Conservation (phyloP, 2,888 invertebrate genomes). For the Sesia apiformis region DNA sequence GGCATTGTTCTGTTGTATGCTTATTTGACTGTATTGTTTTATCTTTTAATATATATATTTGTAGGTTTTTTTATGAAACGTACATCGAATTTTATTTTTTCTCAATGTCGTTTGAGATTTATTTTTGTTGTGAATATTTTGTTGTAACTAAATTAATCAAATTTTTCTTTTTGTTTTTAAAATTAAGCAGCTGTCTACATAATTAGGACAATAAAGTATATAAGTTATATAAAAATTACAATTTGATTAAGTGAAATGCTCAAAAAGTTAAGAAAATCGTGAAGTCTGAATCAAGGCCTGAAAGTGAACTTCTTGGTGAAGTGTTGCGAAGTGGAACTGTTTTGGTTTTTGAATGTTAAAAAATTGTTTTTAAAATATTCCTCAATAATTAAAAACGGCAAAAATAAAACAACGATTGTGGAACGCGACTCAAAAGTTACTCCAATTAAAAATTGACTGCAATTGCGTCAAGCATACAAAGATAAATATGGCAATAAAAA, state of each 20-base stretch:
- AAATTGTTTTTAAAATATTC: neutral
- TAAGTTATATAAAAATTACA: neutral
- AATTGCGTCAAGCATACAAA: too few species aligned
- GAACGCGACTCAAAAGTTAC: too few species aligned
- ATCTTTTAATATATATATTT: too few species aligned
- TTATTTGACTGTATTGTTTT: too few species aligned
- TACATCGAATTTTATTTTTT: too few species aligned
- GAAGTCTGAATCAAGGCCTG: conserved; percentile 7
- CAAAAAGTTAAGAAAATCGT: conserved; percentile 3
- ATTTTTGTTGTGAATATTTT: neutral
- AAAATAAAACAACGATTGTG: too few species aligned
- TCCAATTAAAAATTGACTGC: too few species aligned
- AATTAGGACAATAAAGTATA: neutral
- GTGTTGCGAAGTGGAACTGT: neutral
- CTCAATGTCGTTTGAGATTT: neutral
- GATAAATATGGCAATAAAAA: too few species aligned
- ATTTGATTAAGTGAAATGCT: conserved; percentile 2
- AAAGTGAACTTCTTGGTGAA: neutral
- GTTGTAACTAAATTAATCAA: neutral
- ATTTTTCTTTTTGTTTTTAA: neutral
- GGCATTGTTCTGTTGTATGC: too few species aligned
- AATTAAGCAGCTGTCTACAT: neutral
- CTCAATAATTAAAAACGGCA: too few species aligned
- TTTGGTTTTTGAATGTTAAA: neutral
- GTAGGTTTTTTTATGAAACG: too few species aligned